phyloP scores from a whole-genome alignment of 1,140 invertebrate genomes.

The Drosophila nannoptera region DNA sequence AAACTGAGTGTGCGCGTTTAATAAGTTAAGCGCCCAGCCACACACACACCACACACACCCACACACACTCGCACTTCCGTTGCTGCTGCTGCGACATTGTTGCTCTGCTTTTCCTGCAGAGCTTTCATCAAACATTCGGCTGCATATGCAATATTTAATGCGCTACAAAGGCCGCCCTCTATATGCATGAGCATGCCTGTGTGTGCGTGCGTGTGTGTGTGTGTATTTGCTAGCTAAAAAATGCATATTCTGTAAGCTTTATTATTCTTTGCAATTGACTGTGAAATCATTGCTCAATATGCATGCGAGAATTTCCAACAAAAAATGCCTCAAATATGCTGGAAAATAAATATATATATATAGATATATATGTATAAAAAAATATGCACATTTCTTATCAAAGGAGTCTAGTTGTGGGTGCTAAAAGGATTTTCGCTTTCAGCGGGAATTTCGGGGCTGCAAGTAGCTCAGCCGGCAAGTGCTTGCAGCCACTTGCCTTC shows the following conservation, averaged over 20 bases:
- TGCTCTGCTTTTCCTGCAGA: constrained; percentile 34
- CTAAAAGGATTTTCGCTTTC: background rate
- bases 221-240: background rate
- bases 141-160: constrained; percentile 21
- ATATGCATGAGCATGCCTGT: background rate
- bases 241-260: background rate
- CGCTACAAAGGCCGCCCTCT: constrained; percentile 9
- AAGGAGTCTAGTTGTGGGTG: background rate
- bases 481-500: background rate
- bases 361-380: too few species aligned
- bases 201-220: too few species aligned
- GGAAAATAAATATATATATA: too few species aligned
- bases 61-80: constrained; percentile 24
- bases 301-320: background rate
- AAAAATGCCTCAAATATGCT: too few species aligned
- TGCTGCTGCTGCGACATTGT: constrained; percentile 38
- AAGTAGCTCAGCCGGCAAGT: constrained; percentile 4
- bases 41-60: constrained; percentile 16
- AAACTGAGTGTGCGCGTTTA: constrained; percentile 71
- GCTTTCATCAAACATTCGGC: constrained; percentile 18
- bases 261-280: constrained; percentile 7
- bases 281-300: constrained; percentile 1
- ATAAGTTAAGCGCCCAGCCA: constrained; percentile 65
- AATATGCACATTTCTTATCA: too few species aligned
- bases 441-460: background rate